phyloP scores from a whole-genome alignment of 2,113 vertebrate species.

The Neodon shergylaensis region DNA sequence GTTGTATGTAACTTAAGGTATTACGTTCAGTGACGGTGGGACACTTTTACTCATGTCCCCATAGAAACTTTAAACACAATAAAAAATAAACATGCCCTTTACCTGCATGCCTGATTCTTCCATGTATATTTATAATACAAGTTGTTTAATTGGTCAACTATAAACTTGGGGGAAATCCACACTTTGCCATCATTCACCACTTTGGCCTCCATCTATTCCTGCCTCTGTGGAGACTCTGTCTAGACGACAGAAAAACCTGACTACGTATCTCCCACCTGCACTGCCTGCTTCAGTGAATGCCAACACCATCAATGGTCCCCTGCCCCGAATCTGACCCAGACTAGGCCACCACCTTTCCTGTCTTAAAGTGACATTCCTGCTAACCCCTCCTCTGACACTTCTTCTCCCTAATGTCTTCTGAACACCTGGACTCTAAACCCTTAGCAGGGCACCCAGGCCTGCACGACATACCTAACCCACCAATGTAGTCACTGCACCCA shows the following conservation, averaged over 20 bases:
- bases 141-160: background rate
- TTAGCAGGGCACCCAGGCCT: background rate
- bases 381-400: no score
- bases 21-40: background rate
- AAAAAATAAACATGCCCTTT: background rate
- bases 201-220: background rate
- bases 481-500: rapidly evolving
- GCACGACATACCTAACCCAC: no score
- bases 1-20: background rate
- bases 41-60: background rate
- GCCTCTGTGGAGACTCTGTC: background rate
- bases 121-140: background rate
- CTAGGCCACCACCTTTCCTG: background rate
- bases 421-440: background rate
- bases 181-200: background rate
- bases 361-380: background rate
- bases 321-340: background rate
- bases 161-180: background rate
- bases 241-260: background rate
- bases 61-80: background rate
- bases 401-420: background rate
- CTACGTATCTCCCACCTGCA: background rate
- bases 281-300: background rate
- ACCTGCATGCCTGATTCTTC: background rate
- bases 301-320: background rate